phyloP scores from a whole-genome alignment of 1,140 invertebrate genomes.

The Manduca sexta region DNA sequence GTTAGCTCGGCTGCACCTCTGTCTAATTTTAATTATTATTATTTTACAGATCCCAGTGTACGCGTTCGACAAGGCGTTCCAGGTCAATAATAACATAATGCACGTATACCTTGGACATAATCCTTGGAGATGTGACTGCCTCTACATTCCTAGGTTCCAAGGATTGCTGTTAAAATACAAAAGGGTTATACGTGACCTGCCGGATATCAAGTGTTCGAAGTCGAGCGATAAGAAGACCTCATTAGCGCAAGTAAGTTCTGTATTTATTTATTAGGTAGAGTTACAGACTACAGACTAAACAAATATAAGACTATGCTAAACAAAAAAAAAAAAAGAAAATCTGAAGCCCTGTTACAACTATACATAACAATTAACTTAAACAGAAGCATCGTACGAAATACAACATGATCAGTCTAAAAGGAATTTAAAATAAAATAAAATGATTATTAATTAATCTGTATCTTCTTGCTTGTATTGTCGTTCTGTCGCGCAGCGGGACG shows the following conservation, averaged over 20 bases:
- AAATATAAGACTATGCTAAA: no score
- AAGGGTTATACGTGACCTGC: conserved; percentile 78
- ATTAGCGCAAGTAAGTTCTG: conserved; percentile 72
- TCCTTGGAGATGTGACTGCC: conserved; percentile 87
- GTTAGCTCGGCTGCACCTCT: no score
- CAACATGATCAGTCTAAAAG: no score
- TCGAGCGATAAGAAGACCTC: conserved; percentile 75
- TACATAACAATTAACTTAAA: no score
- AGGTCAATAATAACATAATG: conserved; percentile 80
- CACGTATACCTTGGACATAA: conserved; percentile 81
- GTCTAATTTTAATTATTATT: not conserved
- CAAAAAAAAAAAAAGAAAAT: no score
- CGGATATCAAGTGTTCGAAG: conserved; percentile 78
- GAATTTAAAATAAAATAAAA: no score
- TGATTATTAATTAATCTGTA: no score
- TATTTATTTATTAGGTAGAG: not conserved
- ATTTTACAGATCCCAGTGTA: conserved; percentile 80
- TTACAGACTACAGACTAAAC: no score
- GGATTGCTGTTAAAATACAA: conserved; percentile 82
- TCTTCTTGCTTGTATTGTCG: no score
- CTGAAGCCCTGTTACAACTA: no score
- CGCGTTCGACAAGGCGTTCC: conserved; percentile 84
- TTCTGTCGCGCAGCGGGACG: no score
- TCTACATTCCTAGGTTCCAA: conserved; percentile 83
- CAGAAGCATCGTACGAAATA: no score